A percentile compares a stretch with the other conserved stretches of the same genome.
phyloP scores from a whole-genome alignment of 2,797 vertebrate genomes.

The Sebastes itinus region DNA sequence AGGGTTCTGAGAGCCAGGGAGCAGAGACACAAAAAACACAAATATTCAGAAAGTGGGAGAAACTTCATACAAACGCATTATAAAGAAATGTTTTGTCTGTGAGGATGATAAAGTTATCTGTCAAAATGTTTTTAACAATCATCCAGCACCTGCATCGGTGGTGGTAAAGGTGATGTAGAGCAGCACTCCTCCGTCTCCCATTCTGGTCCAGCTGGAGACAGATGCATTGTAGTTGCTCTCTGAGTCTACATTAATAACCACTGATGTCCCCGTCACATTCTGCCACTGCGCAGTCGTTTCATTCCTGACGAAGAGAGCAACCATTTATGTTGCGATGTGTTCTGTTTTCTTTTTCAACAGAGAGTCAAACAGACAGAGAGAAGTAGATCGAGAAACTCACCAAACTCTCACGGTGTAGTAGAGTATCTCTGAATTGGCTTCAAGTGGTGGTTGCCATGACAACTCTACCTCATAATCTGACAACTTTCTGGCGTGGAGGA shows the following conservation, averaged over 20 bases:
- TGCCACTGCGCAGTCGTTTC: constrained; percentile 80
- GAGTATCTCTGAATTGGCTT: constrained; percentile 95
- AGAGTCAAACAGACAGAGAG: not conserved
- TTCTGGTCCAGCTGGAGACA: constrained; percentile 90
- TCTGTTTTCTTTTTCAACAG: not conserved
- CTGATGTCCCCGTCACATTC: constrained; percentile 87
- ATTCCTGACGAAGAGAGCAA: constrained; percentile 83
- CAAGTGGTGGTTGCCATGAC: constrained; percentile 91
- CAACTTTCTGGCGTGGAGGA: constrained; percentile 88
- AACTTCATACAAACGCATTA: not conserved
- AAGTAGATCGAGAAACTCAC: constrained; percentile 81
- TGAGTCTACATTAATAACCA: constrained; percentile 88
- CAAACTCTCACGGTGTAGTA: constrained; percentile 93
- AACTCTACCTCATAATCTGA: constrained; percentile 91
- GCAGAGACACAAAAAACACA: not conserved
- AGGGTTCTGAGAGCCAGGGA: constrained; percentile 83
- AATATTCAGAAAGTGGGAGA: not conserved
- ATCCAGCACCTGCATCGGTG: constrained; percentile 86
- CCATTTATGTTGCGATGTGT: not conserved
- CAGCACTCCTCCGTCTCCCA: constrained; percentile 89
- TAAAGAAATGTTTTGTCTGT: not conserved
- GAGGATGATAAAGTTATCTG: not conserved
- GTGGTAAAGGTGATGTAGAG: constrained; percentile 87
- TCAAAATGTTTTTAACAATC: not conserved
- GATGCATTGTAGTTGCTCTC: constrained; percentile 87